Percentiles rank a stretch among this genome's conserved stretches.
Evolutionary conservation across 2,888 invertebrate genomes (phyloP).

Genomic region (Drosophila peninsularis): DNA sequence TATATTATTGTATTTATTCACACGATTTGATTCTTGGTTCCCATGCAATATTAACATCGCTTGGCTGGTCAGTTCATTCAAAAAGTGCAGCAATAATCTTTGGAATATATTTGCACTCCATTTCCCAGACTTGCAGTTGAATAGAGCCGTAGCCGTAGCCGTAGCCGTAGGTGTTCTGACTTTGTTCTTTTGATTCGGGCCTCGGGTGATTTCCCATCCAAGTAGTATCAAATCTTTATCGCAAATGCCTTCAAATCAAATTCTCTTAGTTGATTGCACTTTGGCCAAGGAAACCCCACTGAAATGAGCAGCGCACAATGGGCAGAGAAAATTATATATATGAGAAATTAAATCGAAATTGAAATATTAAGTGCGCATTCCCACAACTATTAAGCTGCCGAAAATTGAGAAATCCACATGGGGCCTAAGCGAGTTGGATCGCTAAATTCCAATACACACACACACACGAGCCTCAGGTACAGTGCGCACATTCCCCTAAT

Average conservation of each 20-base stretch:
- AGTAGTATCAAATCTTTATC: conserved; percentile 32
- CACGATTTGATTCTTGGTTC: conserved; percentile 21
- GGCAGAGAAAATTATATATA: neutral
- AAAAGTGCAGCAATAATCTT: neutral
- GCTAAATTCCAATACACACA: conserved; percentile 58
- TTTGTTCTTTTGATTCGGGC: conserved; percentile 4
- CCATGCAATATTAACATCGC: conserved; percentile 18
- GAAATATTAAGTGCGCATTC: conserved; percentile 51
- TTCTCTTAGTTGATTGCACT: conserved; percentile 53
- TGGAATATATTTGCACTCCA: neutral
- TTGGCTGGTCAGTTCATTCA: conserved; percentile 29
- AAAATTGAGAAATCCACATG: conserved; percentile 63
- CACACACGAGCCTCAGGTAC: conserved; percentile 50
- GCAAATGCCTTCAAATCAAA: conserved; percentile 27
- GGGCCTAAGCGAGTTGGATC: conserved; percentile 26
- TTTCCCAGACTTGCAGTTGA: conserved; percentile 48
- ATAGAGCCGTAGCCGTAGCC: conserved; percentile 27
- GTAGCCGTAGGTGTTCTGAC: conserved; percentile 37
- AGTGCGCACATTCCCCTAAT: conserved; percentile 49
- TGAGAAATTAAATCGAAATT: conserved; percentile 8
- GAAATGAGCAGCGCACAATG: conserved; percentile 49
- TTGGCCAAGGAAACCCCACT: conserved; percentile 13
- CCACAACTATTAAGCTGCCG: conserved; percentile 59
- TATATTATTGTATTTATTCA: neutral
- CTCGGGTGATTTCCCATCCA: conserved; percentile 39